Evolutionary conservation across 2,113 vertebrate genomes (phyloP), one percentile per base, ranked within the genome.

Genomic region (Otis tarda): DNA sequence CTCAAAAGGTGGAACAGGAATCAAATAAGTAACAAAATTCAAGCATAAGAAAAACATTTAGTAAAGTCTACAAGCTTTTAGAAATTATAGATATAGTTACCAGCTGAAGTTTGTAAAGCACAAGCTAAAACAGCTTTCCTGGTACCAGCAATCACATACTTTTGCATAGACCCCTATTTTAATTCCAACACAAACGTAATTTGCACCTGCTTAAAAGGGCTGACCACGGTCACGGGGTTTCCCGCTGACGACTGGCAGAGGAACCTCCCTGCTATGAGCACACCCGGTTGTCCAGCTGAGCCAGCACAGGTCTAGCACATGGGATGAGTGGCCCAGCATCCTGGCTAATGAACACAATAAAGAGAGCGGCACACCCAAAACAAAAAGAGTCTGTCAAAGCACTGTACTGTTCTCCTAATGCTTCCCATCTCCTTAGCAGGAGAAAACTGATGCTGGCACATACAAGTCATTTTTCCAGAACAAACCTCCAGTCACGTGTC

Each of bases 231-330:
- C 30, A 16, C 0, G 3, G 37, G 9, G 10, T 28, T 81, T 49
- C 39, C 76, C 0, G 3, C 50, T 52, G n/a, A 69, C 0, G 1
- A 25, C 22, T 8, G 25, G 41, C 76, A 82, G 63, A 59, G 43
- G 18, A 47, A 37, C 45, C 12, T 33, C 30, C 5, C 50, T 59
- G 64, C n/a, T 60, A 20, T 11, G n/a, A 67, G n/a, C 56, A 35
- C 2, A 35, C 39, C 53, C 52, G 15, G 4, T 30, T 14, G 56
- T 8, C 60, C 17, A 30, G 24, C 30, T 28, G 67, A 39, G 35
- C 63, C 0, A 69, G 25, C 55, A 33, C 33, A 57, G 50, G 18
- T 39, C 55, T 18, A 52, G 35, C 28, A 63, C 4, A 31, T 6
- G 16, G 60, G 13, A 49, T 11, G 55, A 59, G 33, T 3, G 24